Evolutionary conservation across 2,888 invertebrate genomes (phyloP).

Genomic region (Amblyjoppa proteus): DNA sequence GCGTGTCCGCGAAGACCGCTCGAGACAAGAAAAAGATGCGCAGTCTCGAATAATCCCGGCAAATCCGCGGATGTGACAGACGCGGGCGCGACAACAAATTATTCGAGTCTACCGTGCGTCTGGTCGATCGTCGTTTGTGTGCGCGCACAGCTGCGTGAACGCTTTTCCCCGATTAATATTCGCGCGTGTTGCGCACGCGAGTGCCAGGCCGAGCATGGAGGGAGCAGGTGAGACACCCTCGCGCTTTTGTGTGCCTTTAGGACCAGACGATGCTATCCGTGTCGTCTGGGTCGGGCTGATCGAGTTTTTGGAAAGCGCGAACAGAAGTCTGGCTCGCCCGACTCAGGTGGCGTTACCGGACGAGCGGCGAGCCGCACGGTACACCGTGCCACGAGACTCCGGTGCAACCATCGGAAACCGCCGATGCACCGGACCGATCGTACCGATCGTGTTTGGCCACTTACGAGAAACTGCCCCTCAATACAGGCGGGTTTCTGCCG

Average conservation of each 20-base stretch:
- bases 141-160: slow-evolving; percentile 24
- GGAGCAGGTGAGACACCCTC: slow-evolving; percentile 28
- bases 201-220: neutral
- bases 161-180: slow-evolving; percentile 47
- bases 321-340: slow-evolving; percentile 8
- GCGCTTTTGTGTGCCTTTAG: slow-evolving; percentile 12
- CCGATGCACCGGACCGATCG: slow-evolving; percentile 47
- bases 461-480: slow-evolving; percentile 49
- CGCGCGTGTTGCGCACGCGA: neutral
- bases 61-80: slow-evolving; percentile 31
- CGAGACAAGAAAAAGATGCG: slow-evolving; percentile 35
- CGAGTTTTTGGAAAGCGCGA: slow-evolving; percentile 28
- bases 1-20: slow-evolving; percentile 4
- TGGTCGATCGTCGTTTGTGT: slow-evolving; percentile 9
- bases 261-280: neutral
- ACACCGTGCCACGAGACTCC: slow-evolving; percentile 35
- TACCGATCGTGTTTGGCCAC: slow-evolving; percentile 64
- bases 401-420: slow-evolving; percentile 24
- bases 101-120: slow-evolving; percentile 48
- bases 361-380: slow-evolving; percentile 43
- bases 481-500: slow-evolving; percentile 19
- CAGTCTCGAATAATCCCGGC: slow-evolving; percentile 19
- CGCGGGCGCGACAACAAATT: slow-evolving; percentile 48
- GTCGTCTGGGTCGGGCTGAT: neutral
- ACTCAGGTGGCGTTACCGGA: slow-evolving; percentile 57